Percentiles rank a stretch among this genome's conserved stretches.
Conservation (phyloP, 2,797 vertebrate species). For the Xerus rutilus region DNA sequence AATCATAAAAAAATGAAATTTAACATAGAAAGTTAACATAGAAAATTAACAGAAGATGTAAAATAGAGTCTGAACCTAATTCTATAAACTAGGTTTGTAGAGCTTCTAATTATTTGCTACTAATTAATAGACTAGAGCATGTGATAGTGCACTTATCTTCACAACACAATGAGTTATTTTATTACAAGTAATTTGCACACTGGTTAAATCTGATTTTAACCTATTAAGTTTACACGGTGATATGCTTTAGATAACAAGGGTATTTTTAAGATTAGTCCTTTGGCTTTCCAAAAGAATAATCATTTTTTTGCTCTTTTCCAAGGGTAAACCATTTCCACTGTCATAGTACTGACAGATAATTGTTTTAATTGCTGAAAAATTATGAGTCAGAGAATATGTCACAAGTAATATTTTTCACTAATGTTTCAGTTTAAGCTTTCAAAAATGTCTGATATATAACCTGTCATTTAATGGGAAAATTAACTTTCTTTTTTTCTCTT, state of each 20-base stretch:
- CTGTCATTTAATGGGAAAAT: background rate
- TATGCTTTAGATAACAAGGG: background rate
- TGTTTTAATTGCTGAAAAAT: slow-evolving; percentile 31
- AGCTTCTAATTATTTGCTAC: background rate
- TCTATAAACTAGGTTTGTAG: background rate
- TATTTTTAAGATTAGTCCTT: background rate
- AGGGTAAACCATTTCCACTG: slow-evolving; percentile 10
- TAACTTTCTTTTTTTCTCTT: background rate
- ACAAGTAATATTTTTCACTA: background rate
- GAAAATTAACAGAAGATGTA: background rate
- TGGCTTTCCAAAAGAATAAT: background rate
- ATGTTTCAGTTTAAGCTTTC: slow-evolving; percentile 3
- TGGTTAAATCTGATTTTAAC: background rate
- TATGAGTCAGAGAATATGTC: slow-evolving; percentile 48
- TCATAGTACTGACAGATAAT: slow-evolving; percentile 32
- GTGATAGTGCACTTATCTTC: background rate
- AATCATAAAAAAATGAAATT: background rate
- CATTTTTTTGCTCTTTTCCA: background rate
- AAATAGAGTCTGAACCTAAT: background rate
- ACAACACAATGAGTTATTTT: background rate
- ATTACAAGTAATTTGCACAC: background rate
- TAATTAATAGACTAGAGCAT: background rate
- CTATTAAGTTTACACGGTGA: background rate
- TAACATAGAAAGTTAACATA: background rate
- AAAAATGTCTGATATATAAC: background rate